Percentiles rank a stretch among this genome's conserved stretches.
phyloP scores from a whole-genome alignment of 2,888 invertebrate genomes.

The Chymomyza procnemis region DNA sequence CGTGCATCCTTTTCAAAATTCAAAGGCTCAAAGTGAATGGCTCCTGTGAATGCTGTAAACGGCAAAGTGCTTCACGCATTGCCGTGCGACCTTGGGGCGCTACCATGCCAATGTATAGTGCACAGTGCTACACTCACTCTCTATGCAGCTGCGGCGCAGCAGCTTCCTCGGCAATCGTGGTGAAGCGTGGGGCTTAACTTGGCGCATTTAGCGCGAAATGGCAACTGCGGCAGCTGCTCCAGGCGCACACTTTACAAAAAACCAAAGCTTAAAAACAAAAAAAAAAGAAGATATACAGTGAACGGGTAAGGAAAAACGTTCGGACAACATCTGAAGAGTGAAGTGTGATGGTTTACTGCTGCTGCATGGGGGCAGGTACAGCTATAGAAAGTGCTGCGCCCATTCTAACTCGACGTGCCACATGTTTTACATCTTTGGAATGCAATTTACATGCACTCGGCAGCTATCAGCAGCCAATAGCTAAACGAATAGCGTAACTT shows the following conservation, averaged over 20 bases:
- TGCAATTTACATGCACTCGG: constrained; percentile 70
- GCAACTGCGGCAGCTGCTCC: constrained; percentile 43
- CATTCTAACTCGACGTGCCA: constrained; percentile 65
- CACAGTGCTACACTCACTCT: background rate
- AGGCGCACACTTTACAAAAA: constrained; percentile 41
- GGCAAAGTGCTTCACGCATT: constrained; percentile 2
- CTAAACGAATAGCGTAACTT: constrained; percentile 18
- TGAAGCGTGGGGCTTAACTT: constrained; percentile 1
- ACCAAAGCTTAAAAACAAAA: background rate
- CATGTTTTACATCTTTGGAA: constrained; percentile 68
- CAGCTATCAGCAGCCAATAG: constrained; percentile 71
- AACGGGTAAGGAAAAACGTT: constrained; percentile 41
- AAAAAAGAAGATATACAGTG: background rate
- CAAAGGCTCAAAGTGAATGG: constrained; percentile 71
- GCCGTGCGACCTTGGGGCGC: constrained; percentile 51
- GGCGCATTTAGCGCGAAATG: constrained; percentile 45
- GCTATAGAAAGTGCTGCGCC: constrained; percentile 19
- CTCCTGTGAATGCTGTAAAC: constrained; percentile 16
- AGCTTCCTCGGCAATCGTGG: constrained; percentile 6
- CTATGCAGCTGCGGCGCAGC: background rate
- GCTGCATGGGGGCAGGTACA: background rate
- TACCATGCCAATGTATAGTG: background rate
- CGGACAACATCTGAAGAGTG: constrained; percentile 58
- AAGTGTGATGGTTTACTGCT: constrained; percentile 9
- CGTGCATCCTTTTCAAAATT: constrained; percentile 59